phyloP scores from a whole-genome alignment of 2,888 invertebrate species.

The Odontothrips loti region DNA sequence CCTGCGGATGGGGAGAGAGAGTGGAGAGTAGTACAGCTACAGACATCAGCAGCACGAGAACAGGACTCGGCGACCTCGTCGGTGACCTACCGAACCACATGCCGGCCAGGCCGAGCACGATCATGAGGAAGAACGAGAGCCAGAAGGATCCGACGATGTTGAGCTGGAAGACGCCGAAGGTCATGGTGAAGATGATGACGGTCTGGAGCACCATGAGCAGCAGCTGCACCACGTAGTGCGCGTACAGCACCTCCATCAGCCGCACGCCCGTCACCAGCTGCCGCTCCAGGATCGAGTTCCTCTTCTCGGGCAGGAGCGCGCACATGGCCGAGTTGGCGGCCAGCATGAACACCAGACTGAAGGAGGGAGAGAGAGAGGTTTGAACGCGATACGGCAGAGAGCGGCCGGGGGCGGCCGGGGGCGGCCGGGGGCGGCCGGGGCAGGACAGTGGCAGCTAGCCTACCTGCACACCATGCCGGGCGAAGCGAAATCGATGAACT shows the following conservation, averaged over 20 bases:
- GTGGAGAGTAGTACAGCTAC: neutral
- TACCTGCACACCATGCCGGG: conserved; percentile 6
- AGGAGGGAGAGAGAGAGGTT: neutral
- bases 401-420: neutral
- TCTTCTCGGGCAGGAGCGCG: neutral
- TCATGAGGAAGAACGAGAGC: neutral
- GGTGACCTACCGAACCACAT: conserved; percentile 8
- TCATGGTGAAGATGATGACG: neutral
- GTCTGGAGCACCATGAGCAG: conserved; percentile 16
- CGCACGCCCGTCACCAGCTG: neutral
- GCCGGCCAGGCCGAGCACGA: neutral
- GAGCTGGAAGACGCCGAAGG: conserved; percentile 16
- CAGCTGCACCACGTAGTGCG: conserved; percentile 19
- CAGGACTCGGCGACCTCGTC: neutral
- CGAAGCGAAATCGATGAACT: conserved; percentile 10
- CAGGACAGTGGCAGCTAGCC: too few species aligned
- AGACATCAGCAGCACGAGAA: neutral
- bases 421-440: neutral
- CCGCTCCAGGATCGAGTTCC: conserved; percentile 15
- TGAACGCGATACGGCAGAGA: neutral
- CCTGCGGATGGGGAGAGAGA: neutral
- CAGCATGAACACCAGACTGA: conserved; percentile 7
- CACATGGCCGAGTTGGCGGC: conserved; percentile 12
- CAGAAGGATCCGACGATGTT: conserved; percentile 5
- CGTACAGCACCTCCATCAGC: conserved; percentile 13